phyloP scores from a whole-genome alignment of 1,140 invertebrate genomes.

The Caenorhabditis tropicalis region DNA sequence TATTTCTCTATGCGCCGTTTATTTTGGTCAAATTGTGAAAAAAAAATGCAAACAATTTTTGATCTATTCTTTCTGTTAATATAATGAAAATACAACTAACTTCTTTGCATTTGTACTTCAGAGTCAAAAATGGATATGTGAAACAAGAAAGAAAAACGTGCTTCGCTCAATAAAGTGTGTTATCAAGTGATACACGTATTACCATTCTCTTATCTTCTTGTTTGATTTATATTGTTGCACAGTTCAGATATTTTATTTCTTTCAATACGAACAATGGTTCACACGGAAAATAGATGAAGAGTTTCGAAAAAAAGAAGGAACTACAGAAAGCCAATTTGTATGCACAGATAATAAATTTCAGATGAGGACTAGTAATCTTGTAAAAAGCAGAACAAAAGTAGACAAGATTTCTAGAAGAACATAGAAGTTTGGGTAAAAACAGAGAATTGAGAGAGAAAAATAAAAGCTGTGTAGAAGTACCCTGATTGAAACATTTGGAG shows the following conservation, averaged over 20 bases:
- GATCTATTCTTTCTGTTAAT: too few species aligned
- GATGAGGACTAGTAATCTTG: background rate
- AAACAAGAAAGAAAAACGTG: background rate
- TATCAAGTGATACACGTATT: background rate
- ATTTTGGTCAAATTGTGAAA: too few species aligned
- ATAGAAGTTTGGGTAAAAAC: too few species aligned
- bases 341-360: background rate
- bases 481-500: slow-evolving; percentile 1
- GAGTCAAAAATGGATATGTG: background rate
- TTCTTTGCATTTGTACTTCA: too few species aligned
- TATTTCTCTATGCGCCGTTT: too few species aligned
- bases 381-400: background rate
- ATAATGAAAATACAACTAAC: too few species aligned
- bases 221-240: too few species aligned
- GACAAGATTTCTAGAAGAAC: background rate
- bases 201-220: background rate
- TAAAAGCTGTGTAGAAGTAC: slow-evolving; percentile 33
- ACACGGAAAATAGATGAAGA: background rate
- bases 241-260: slow-evolving; percentile 14
- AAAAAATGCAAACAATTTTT: too few species aligned
- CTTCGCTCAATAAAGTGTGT: background rate
- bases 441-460: background rate
- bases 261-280: background rate
- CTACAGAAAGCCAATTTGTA: background rate
- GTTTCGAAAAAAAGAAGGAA: background rate